Conservation (phyloP, 1,140 invertebrate species). For the Panagrolaimus sp. region DNA sequence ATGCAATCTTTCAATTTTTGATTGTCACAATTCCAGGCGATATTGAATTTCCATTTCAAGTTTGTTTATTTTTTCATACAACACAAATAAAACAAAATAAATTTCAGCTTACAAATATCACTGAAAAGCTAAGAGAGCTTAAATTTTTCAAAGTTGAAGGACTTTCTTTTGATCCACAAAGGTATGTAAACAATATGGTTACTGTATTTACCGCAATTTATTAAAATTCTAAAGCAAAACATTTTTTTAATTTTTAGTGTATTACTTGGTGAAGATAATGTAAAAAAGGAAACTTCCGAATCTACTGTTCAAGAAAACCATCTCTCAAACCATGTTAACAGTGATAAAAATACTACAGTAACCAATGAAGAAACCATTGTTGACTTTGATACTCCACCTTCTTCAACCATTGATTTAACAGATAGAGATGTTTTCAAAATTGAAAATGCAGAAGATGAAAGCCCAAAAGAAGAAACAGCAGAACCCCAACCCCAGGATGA, state of each 20-base stretch:
- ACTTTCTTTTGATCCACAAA: constrained; percentile 17
- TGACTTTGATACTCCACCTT: not conserved
- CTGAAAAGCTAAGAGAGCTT: not conserved
- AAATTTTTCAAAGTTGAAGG: constrained; percentile 15
- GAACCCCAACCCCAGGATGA: not conserved
- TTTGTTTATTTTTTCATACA: not conserved
- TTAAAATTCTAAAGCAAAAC: not conserved
- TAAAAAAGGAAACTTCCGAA: not conserved
- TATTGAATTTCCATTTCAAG: constrained; percentile 16
- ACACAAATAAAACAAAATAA: not conserved
- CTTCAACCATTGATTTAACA: not conserved
- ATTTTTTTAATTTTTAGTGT: not conserved
- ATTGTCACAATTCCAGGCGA: not conserved
- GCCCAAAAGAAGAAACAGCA: not conserved
- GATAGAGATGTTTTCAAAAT: not conserved
- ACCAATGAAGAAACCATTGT: not conserved
- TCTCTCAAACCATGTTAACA: not conserved
- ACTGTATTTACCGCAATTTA: not conserved
- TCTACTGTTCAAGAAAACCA: not conserved
- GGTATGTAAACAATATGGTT: not conserved
- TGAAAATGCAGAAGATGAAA: not conserved
- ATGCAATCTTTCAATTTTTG: constrained; percentile 4
- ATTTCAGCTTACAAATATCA: constrained; percentile 6
- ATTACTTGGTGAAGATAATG: not conserved
- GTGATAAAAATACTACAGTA: not conserved